A percentile compares a stretch with the other conserved stretches of the same genome.
Evolutionary conservation across 2,888 invertebrate genomes (phyloP).

Genomic region (Drosophila antonietae): DNA sequence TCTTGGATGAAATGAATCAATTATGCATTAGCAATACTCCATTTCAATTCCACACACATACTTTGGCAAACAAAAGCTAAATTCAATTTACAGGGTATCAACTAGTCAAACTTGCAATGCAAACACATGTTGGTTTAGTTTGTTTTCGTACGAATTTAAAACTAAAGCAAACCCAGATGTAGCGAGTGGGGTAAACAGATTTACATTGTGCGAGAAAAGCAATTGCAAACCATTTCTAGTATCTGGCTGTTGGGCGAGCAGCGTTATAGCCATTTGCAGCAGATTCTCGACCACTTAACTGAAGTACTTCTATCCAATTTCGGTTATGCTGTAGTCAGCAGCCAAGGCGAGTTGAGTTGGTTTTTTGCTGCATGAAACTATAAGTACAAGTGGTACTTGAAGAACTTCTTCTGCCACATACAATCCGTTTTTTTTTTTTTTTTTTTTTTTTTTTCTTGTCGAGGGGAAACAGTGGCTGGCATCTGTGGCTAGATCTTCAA

Average conservation of each 20-base stretch:
- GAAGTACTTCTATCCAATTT: conserved; percentile 61
- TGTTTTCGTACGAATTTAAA: conserved; percentile 19
- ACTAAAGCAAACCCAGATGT: conserved; percentile 29
- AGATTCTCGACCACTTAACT: conserved; percentile 54
- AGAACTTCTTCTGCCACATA: conserved; percentile 28
- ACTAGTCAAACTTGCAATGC: neutral
- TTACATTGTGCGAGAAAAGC: conserved; percentile 34
- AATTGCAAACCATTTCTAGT: conserved; percentile 35
- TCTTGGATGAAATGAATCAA: too few relatives aligned
- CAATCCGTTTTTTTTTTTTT: conserved; percentile 5
- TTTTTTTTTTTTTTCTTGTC: neutral
- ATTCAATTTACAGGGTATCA: conserved; percentile 9
- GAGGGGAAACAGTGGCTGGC: conserved; percentile 30
- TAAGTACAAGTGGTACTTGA: conserved; percentile 15
- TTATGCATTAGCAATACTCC: too few relatives aligned
- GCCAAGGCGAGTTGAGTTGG: conserved; percentile 33
- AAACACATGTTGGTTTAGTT: conserved; percentile 6
- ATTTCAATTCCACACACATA: neutral
- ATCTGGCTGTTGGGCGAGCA: conserved; percentile 12
- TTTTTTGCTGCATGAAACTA: conserved; percentile 32
- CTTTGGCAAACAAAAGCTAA: neutral
- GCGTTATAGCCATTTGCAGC: conserved; percentile 50
- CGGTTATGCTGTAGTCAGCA: conserved; percentile 49
- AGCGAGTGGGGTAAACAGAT: conserved; percentile 22
- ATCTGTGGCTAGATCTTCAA: conserved; percentile 50